A percentile compares a stretch with the other conserved stretches of the same genome.
These are phyloP conservation scores for Xestoiulus laeticollis DNA, from an alignment of 2,888 invertebrate genomes.

Conservation along the genomic window DNA sequence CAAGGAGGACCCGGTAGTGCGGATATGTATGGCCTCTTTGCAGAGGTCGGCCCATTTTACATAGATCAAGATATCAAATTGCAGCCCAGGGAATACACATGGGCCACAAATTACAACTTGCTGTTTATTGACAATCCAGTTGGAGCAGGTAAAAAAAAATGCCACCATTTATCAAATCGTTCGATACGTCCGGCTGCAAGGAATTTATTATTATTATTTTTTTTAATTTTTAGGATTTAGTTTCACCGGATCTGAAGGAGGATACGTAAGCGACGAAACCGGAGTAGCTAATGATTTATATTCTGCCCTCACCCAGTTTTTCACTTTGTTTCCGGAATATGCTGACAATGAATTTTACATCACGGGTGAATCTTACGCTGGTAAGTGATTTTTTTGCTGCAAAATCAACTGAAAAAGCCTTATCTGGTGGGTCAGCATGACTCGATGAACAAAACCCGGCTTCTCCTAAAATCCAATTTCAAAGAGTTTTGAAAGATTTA, in stretches of 20 bases:
- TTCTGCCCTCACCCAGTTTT: slow-evolving; percentile 81
- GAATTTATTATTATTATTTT: background rate
- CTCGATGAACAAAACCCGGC: background rate
- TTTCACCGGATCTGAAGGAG: slow-evolving; percentile 79
- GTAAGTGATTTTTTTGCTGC: slow-evolving; percentile 62
- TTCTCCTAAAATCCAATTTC: background rate
- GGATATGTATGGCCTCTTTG: slow-evolving; percentile 65
- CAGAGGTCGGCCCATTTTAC: slow-evolving; percentile 82
- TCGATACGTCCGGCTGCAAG: slow-evolving; percentile 60
- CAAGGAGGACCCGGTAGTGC: slow-evolving; percentile 65
- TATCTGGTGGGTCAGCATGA: background rate
- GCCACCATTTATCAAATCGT: slow-evolving; percentile 45
- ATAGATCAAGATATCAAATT: slow-evolving; percentile 68
- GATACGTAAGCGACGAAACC: slow-evolving; percentile 81
- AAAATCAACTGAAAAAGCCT: background rate
- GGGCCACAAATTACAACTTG: slow-evolving; percentile 81
- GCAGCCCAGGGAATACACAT: slow-evolving; percentile 76
- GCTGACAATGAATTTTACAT: slow-evolving; percentile 81
- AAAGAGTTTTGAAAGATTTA: slow-evolving; percentile 13
- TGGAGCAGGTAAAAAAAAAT: slow-evolving; percentile 70
- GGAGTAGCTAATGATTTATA: slow-evolving; percentile 84
- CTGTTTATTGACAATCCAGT: slow-evolving; percentile 94
- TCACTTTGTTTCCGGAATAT: slow-evolving; percentile 80
- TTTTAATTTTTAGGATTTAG: slow-evolving; percentile 75
- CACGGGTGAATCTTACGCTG: slow-evolving; percentile 90